Evolutionary conservation across 2,888 invertebrate species (phyloP).

Genomic region (Entomobrya multifasciata): DNA sequence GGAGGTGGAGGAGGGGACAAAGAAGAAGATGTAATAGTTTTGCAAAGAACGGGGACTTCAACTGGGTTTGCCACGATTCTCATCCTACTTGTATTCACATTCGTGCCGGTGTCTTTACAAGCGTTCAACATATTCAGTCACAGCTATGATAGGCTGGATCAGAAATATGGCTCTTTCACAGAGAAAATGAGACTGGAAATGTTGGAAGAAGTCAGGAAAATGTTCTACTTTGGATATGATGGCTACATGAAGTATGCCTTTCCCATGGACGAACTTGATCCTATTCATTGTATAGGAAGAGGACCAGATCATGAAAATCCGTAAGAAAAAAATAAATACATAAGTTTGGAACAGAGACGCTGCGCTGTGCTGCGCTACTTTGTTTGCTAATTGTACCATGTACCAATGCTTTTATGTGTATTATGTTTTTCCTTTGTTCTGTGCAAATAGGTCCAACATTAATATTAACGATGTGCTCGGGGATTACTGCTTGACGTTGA

Average conservation of each 20-base stretch:
- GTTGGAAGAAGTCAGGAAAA: slow-evolving; percentile 82
- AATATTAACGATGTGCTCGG: slow-evolving; percentile 86
- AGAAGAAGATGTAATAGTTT: background rate
- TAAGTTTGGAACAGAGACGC: too few relatives aligned
- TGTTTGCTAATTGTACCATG: too few relatives aligned
- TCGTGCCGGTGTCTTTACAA: slow-evolving; percentile 73
- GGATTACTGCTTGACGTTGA: slow-evolving; percentile 84
- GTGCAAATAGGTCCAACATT: slow-evolving; percentile 83
- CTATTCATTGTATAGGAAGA: slow-evolving; percentile 84
- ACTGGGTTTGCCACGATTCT: slow-evolving; percentile 63
- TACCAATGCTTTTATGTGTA: too few relatives aligned
- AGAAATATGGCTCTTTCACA: slow-evolving; percentile 81
- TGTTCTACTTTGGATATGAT: slow-evolving; percentile 85
- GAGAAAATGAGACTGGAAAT: slow-evolving; percentile 81
- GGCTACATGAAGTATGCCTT: slow-evolving; percentile 85
- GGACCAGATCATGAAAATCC: slow-evolving; percentile 85
- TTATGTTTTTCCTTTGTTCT: background rate
- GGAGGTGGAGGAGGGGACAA: background rate
- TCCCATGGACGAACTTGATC: slow-evolving; percentile 85
- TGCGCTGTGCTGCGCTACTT: too few relatives aligned
- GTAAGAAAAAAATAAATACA: slow-evolving; percentile 82
- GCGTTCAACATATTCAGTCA: slow-evolving; percentile 80
- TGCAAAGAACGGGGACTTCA: slow-evolving; percentile 18
- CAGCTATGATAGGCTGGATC: slow-evolving; percentile 80
- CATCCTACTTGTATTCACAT: slow-evolving; percentile 71